Base-by-base conservation (phyloP, 2,888 invertebrate genomes). In the Hydriomena furcata region DNA sequence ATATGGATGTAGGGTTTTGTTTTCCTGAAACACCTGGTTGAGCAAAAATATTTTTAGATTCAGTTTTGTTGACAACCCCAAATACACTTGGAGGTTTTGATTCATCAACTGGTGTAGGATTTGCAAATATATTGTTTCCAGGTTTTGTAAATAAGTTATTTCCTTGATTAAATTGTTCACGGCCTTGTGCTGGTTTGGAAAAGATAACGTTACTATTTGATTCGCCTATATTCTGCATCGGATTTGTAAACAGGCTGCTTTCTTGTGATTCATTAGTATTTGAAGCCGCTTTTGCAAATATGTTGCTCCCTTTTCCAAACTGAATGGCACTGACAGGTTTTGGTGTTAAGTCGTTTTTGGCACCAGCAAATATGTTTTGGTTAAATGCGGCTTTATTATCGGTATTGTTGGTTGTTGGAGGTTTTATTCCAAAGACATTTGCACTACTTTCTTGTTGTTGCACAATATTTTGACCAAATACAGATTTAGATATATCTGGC, bases 61-160 rank as follows among this genome's bases (percentile, higher is more conserved):
- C 67, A 36, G 65, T 25, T 30, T 82, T 81, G 23, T 58, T 70
- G 59, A 77, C 75, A 8, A 59, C 30, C 20, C 76, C 76, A 67
- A 87, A 85, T 58, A 85, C 76, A 54, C 66, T 79, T 12, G 76
- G 51, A 10, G 79, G 53, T 28, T 70, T 71, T n/a, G 52, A 37
- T 35, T 68, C 63, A 31, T 67, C 60, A 28, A 30, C 38, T 59
- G 67, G 53, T 61, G 53, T 11, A 51, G 73, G 40, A 55, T 72
- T 79, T 5, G 68, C 61, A 68, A 86, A 84, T 52, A 85, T 75
- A 32, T 37, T 52, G 10, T 37, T 37, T n/a, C 23, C 34, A 27
- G 32, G 24, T 56, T 74, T 79, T 0, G 38, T 23, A 24, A 50
- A 50, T 20, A 50, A 36, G n/a, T 21, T 50, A 34, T 21, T 38